These are phyloP conservation scores for Diceros bicornis DNA, from an alignment of 2,797 vertebrate genomes.

Conservation along the genomic window DNA sequence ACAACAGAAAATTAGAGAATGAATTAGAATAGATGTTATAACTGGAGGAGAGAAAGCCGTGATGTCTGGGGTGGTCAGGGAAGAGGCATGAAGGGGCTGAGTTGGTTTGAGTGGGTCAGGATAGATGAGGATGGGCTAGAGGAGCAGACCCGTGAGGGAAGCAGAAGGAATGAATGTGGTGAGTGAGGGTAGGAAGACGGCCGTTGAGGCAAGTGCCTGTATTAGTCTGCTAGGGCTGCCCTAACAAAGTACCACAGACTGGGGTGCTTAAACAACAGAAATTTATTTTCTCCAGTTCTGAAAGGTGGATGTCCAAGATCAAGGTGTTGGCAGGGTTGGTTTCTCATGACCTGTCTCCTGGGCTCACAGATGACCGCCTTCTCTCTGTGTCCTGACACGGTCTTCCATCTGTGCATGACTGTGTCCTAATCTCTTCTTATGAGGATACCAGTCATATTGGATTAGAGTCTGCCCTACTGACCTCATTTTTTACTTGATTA, in stretches of 20 bases:
- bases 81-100: neutral
- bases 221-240: neutral
- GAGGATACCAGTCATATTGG: neutral
- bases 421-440: neutral
- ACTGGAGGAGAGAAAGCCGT: neutral
- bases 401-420: neutral
- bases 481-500: neutral
- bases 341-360: neutral
- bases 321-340: neutral
- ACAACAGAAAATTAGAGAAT: neutral
- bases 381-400: neutral
- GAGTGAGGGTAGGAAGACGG: accelerated
- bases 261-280: neutral
- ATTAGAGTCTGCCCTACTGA: neutral
- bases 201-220: neutral
- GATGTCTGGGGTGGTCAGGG: neutral
- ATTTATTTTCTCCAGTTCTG: neutral
- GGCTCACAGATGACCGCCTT: neutral
- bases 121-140: neutral
- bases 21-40: neutral
- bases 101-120: neutral
- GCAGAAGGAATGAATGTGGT: neutral
- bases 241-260: neutral
- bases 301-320: neutral
- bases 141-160: neutral